Evolutionary conservation across 2,113 vertebrate species (phyloP), one percentile per base, ranked within the genome.

Genomic region (Menura novaehollandiae): DNA sequence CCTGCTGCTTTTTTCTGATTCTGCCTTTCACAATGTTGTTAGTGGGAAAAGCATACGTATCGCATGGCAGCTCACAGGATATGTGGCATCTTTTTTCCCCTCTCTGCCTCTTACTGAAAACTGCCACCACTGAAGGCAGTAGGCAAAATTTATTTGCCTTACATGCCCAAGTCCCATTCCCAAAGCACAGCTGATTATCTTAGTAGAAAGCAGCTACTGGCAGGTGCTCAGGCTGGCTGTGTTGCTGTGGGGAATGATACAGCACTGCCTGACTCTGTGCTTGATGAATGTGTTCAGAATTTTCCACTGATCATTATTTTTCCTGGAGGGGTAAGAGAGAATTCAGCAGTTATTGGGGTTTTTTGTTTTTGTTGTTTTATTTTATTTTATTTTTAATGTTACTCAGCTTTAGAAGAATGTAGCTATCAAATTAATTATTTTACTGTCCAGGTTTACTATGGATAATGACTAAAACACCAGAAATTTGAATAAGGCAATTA

Each of bases 261-360:
- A 72, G 52, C 7, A 1, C 60, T 95, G 72, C 60, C 88, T 92
- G 85, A 21, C 82, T 83, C 15, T 60, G 33, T n/a, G 23, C 27
- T 67, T 89, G 68, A 85, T 89, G 73, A 74, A 37, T 49, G 49
- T 68, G 63, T 64, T 91, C 79, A 80, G 76, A 52, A 78, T 69
- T 76, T 90, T 71, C 30, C 63, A 85, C 75, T 92, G 69, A 85
- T 89, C 74, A 64, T 91, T 85, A 37, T 95, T 96, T 95, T 96
- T 92, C 63, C 91, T 92, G 91, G 73, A 83, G 92, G 49, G 8
- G 47, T 84, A 55, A 32, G 72, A 86, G 68, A 92, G 56, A 83
- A 84, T 92, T 93, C 76, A 87, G 27, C 44, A 49, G 10, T 92
- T 91, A 43, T 66, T 82, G 68, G 27, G 6, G 6, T 0, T 0